Base-by-base conservation (phyloP, 2,797 vertebrate species). In the Epinephelus malabaricus region DNA sequence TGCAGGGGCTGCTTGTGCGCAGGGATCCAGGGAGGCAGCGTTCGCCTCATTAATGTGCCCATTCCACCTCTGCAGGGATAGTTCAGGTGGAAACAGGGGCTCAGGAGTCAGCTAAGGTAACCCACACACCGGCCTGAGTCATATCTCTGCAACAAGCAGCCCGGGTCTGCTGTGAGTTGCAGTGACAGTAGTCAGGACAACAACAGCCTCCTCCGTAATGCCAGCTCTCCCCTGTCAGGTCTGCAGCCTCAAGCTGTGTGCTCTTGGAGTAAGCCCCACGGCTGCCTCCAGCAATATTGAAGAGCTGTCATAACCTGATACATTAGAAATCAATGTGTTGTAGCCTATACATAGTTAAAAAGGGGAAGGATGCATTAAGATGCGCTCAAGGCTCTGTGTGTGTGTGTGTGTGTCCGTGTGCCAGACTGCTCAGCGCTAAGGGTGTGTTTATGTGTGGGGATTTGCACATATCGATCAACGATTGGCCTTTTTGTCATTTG, bases 261-360 rank as follows among this genome's bases (percentile, higher is more conserved):
- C 85, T 82, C 79, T 74, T 34, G 1, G 73, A 83, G 76, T 61
- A 43, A 82, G 71, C 85, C 79, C 73, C 70, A 54, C 43, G 34
- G 87, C 83, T 67, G 88, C 89, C 89, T 90, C 65, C 75, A 90
- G 89, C 87, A 50, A 71, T 87, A 92, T 92, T 78, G 93, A 92
- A 89, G 88, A 94, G 77, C 92, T 92, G 93, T 92, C 92, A 94
- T 90, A 91, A 83, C 73, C 85, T 92, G 87, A 92, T 91, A 87
- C 89, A 94, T 93, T 91, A 89, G 84, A 90, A 91, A 91, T 90
- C 91, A 89, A 91, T 89, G 92, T 61, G 79, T 83, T 89, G 85
- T 87, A 88, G 78, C 69, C 79, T 81, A 78, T 91, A 89, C 89
- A 87, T 92, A 85, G 87, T 92, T 90, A 87, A 91, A 89, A 79